phyloP scores from a whole-genome alignment of 2,797 vertebrate species.

The Epinephelus malabaricus region DNA sequence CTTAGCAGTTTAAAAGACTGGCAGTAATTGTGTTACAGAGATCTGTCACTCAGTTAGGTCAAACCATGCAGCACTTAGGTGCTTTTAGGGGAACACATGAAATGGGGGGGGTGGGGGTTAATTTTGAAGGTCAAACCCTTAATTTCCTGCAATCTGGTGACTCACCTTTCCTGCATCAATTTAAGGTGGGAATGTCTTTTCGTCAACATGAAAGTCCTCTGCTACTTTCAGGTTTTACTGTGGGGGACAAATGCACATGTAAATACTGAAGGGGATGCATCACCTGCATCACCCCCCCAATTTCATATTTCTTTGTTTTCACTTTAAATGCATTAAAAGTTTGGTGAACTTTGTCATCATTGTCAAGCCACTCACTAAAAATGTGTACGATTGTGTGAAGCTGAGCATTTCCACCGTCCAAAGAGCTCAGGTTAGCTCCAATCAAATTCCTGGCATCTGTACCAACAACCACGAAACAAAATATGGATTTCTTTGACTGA shows the following conservation, averaged over 20 bases:
- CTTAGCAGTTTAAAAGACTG: slow-evolving; percentile 11
- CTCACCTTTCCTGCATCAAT: too few species aligned
- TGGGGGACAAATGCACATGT: too few species aligned
- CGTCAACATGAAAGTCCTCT: too few species aligned
- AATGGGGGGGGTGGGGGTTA: too few species aligned
- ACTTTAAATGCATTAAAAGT: neutral
- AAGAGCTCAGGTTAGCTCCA: neutral
- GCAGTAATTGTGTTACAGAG: neutral
- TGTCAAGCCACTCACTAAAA: neutral
- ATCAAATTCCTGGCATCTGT: neutral
- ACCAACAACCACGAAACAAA: neutral
- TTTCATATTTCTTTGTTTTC: neutral
- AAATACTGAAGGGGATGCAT: too few species aligned
- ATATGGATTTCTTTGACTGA: slow-evolving; percentile 9
- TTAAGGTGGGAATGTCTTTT: too few species aligned
- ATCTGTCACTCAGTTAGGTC: slow-evolving; percentile 10
- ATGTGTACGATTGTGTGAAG: slow-evolving; percentile 4
- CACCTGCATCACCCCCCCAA: too few species aligned
- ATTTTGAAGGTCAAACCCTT: too few species aligned
- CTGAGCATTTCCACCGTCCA: neutral
- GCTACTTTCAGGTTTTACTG: too few species aligned
- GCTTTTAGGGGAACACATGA: slow-evolving; percentile 14
- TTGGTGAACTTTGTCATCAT: too few species aligned
- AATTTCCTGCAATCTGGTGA: too few species aligned
- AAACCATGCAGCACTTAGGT: slow-evolving; percentile 1